These are phyloP conservation scores for Tetropium fuscum DNA, from an alignment of 2,888 invertebrate species.

Conservation along the genomic window DNA sequence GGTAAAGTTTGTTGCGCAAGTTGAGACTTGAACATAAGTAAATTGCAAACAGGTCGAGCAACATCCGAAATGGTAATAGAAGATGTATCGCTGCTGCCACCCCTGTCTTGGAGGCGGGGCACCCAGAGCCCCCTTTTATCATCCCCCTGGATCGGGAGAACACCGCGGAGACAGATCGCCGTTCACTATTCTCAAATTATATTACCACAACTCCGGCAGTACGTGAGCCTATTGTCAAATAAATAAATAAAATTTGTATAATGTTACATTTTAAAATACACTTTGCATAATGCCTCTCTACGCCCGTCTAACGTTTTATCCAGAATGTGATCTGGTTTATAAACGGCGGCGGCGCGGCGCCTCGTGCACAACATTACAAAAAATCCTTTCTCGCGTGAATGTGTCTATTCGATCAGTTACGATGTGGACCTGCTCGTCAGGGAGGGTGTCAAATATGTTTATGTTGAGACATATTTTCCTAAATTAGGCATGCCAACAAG, in stretches of 20 bases:
- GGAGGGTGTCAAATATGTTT: no score
- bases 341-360: no score
- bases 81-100: conserved; percentile 49
- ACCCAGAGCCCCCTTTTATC: conserved; percentile 47
- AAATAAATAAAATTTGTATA: conserved; percentile 67
- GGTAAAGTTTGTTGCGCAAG: not conserved
- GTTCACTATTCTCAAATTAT: conserved; percentile 66
- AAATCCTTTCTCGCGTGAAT: conserved; percentile 6
- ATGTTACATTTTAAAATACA: conserved; percentile 67
- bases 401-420: not conserved
- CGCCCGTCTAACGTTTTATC: conserved; percentile 52
- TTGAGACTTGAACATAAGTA: conserved; percentile 30
- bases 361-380: not conserved
- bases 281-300: conserved; percentile 64
- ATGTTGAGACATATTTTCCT: no score
- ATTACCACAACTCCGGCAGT: conserved; percentile 64
- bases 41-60: conserved; percentile 35
- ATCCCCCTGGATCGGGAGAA: conserved; percentile 48
- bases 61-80: conserved; percentile 59
- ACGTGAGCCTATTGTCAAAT: conserved; percentile 68
- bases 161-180: conserved; percentile 63
- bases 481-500: no score
- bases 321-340: conserved; percentile 60
- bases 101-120: conserved; percentile 43
- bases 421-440: no score